A percentile compares a stretch with the other conserved stretches of the same genome.
Conservation (phyloP, 2,113 vertebrate species). For the Poicephalus gulielmi region DNA sequence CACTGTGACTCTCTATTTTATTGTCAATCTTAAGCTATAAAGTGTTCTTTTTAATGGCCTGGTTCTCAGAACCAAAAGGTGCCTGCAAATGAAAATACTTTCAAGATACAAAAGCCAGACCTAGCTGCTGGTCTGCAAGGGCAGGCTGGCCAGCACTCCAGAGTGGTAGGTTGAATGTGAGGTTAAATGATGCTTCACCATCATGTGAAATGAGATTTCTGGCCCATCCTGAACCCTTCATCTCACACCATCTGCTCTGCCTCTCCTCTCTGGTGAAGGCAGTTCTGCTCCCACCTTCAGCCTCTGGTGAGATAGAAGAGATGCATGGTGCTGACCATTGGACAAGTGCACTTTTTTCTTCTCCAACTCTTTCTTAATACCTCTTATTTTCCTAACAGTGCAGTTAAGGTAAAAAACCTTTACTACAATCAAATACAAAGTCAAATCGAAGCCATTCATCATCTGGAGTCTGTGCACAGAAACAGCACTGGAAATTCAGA, state of each 20-base stretch:
- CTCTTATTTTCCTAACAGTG: not conserved
- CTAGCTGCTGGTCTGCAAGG: not conserved
- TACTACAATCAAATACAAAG: not conserved
- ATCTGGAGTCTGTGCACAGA: not conserved
- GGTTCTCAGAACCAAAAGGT: not conserved
- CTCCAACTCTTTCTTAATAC: not conserved
- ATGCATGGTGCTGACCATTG: not conserved
- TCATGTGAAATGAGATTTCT: not conserved
- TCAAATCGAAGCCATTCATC: not conserved
- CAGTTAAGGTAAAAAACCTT: not conserved
- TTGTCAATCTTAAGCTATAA: not conserved
- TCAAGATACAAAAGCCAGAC: not conserved
- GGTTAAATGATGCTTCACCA: not conserved
- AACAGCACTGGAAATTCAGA: not conserved
- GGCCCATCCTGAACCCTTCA: not conserved
- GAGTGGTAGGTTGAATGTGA: not conserved
- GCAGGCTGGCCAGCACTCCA: not conserved
- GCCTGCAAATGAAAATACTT: not conserved
- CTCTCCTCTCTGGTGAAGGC: not conserved
- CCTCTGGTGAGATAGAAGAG: not conserved
- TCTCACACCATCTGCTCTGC: not conserved
- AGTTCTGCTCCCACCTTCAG: not conserved
- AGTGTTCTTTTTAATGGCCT: not conserved
- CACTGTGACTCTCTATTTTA: not conserved
- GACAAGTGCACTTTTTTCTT: not conserved